Evolutionary conservation across 2,113 vertebrate species (phyloP), one percentile per base, ranked within the genome.

Genomic region (Pseudopodoces humilis): DNA sequence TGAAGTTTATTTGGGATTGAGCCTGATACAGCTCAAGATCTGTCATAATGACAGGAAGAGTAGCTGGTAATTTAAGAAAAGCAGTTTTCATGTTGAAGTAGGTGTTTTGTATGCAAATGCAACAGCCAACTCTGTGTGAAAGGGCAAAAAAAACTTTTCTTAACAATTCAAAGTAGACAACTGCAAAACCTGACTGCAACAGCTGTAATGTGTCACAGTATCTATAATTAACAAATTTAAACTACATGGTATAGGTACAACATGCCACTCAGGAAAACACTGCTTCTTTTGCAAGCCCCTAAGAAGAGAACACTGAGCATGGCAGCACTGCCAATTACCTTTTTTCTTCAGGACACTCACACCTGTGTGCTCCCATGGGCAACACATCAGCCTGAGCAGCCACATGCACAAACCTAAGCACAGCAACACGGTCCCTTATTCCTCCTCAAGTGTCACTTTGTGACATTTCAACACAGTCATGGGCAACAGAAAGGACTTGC

Each of bases 61-160:
- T 30, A 82, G 30, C 12, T 68, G 55, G 24, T 18, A 75, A 86
- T 81, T 80, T 71, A 86, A 86, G 94, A 81, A 79, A 94, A 83
- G 83, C 35, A 74, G 37, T 65, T 96, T 71, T 95, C 56, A 76
- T 86, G 71, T 46, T 88, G 72, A 95, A 93, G 19, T 3, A 47
- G 63, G 28, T 22, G 28, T 6, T 88, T 79, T 64, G 39, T 23
- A 78, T 31, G 59, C 10, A 2, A 93, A 86, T 89, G 37, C 52
- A 79, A 25, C 10, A 81, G 15, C 33, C 69, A 91, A 4, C 10
- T 78, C 44, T 22, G 43, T 62, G 41, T 30, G 18, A 59, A 69
- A 74, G n/a, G 35, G 20, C 21, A 92, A 67, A 71, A 87, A 72
- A 18, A 4, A 11, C 9, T 87, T 59, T 74, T 37, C 28, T 53